Evolutionary conservation across 2,797 vertebrate genomes (phyloP), one percentile per base, ranked within the genome.

Genomic region (Acomys russatus): DNA sequence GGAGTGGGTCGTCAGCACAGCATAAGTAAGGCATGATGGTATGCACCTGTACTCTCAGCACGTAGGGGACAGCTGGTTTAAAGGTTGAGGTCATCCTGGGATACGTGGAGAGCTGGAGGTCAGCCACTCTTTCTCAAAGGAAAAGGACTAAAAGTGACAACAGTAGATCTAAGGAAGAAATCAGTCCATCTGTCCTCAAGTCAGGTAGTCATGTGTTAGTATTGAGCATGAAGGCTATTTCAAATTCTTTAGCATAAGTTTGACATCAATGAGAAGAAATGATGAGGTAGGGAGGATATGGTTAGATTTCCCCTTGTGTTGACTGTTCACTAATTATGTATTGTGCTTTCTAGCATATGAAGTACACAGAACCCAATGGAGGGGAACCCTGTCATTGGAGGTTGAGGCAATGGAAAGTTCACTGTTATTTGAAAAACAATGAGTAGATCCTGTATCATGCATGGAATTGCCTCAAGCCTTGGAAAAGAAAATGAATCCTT

Each of bases 341-440:
- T 59, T 94, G 87, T 71, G 84, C 59, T 56, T 89, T 90, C 15
- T 51, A 14, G 92, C 3, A 9, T 33, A 59, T 1, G 12, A 70
- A 64, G 59, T 76, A 17, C 38, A 38, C 25, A 56, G 76, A 92
- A 91, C 38, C 22, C 68, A 51, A 10, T 51, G 14, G 35, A 70
- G 28, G 38, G 93, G 73, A 73, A 71, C 82, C 56, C 74, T 49
- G 18, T n/a, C 73, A 59, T 66, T 87, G 64, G 35, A 63, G 25
- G 14, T 23, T 83, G 93, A 77, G 59, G 33, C 20, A 9, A 33
- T 49, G 35, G 51, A 88, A 54, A 25, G 59, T n/a, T 85, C 44
- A 15, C 66, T 96, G 94, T 87, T 44, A 33, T 90, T 90, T 70
- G 90, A 68, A 87, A 61, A 89, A n/a, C 33, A n/a, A 17, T 15